Evolutionary conservation across 2,888 invertebrate genomes (phyloP).

Genomic region (Campoletis raptor): DNA sequence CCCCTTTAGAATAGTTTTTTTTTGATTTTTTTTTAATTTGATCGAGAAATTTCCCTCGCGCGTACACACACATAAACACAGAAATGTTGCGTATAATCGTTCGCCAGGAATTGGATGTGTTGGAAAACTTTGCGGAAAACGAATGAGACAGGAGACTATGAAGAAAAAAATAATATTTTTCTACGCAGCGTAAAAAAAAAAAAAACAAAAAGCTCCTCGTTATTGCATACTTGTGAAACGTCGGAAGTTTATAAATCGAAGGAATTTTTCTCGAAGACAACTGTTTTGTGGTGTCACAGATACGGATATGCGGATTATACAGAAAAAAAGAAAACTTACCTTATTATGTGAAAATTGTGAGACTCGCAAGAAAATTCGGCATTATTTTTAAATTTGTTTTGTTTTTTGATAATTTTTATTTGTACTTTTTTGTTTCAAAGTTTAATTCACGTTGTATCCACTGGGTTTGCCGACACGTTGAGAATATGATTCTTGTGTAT

Average conservation of each 20-base stretch:
- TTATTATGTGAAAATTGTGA: slow-evolving; percentile 7
- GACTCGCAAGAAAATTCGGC: slow-evolving; percentile 1
- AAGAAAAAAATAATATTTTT: slow-evolving; percentile 78
- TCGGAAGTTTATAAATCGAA: slow-evolving; percentile 69
- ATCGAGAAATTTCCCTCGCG: not conserved
- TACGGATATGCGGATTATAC: slow-evolving; percentile 3
- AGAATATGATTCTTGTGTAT: slow-evolving; percentile 40
- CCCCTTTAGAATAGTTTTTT: not conserved
- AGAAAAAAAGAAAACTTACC: slow-evolving; percentile 29
- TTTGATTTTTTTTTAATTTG: not conserved
- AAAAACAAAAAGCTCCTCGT: slow-evolving; percentile 55
- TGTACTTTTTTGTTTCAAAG: slow-evolving; percentile 5
- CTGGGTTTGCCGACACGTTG: slow-evolving; percentile 55
- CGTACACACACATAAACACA: not conserved
- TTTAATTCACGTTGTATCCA: slow-evolving; percentile 39
- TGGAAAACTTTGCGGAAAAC: slow-evolving; percentile 36
- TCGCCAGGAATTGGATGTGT: slow-evolving; percentile 47
- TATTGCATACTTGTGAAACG: slow-evolving; percentile 50
- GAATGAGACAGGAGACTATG: slow-evolving; percentile 72
- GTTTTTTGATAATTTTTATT: slow-evolving; percentile 10
- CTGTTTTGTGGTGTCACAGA: not conserved
- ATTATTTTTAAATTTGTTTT: not conserved
- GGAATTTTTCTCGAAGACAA: slow-evolving; percentile 52
- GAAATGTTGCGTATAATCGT: slow-evolving; percentile 30
- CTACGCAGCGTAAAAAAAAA: slow-evolving; percentile 79